Evolutionary conservation across 2,888 invertebrate genomes (phyloP), one percentile per base, ranked within the genome.

Genomic region (Lathronympha strigana): DNA sequence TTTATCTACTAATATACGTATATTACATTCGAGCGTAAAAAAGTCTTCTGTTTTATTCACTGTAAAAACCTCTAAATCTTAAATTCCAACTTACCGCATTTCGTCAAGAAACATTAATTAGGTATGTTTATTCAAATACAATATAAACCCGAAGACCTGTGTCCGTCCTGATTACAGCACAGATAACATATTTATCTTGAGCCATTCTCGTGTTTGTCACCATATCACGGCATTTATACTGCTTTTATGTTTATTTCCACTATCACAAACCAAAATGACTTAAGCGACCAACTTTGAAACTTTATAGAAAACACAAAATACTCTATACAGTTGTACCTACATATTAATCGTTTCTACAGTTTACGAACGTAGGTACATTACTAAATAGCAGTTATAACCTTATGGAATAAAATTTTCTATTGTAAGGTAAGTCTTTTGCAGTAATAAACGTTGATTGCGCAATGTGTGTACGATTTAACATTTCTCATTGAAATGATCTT

Each of bases 171-270:
- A 84, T 86, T 84, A 77, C 82, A 78, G 76, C 73, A 76, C 69
- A 81, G 88, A 87, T 90, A 90, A 87, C 82, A 81, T 69, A 89
- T 90, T 90, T 84, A 87, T 87, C 84, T 81, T 78, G 76, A 75
- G 76, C 76, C 79, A 80, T 83, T 80, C 82, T 73, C 74, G 66
- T 86, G 87, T 87, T 87, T 89, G 84, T 79, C 71, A 74, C 73
- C 62, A 49, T 68, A 66, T 66, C 60, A 66, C 60, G 38, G 60
- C 47, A 66, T 66, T 66, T 66, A 60, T 66, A 61, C 47, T 47
- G 66, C 66, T n/a, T 53, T 61, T 47, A 45, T 53, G 61, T 61
- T 54, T 61, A 60, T 61, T 60, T 38, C 47, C 31, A 38, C 47
- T 11, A 17, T 25, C 6, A 2, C 0, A 51, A 5, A 19, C 8